Evolutionary conservation across 2,797 vertebrate species (phyloP).

Genomic region (Sebastes alutus): DNA sequence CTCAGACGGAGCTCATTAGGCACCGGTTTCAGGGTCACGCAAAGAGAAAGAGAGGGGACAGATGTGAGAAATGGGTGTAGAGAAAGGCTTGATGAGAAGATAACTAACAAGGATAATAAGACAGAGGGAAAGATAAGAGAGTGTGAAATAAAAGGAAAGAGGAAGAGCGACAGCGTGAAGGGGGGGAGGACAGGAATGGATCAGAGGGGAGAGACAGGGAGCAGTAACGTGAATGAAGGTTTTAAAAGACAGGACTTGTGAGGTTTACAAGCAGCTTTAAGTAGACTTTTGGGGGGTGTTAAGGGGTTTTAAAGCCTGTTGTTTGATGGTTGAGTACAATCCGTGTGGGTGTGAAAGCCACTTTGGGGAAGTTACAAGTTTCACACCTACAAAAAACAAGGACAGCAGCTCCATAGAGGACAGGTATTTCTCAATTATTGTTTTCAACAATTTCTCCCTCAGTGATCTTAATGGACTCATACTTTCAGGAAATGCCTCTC

Average conservation of each 20-base stretch:
- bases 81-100: slow-evolving; percentile 42
- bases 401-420: neutral
- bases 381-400: neutral
- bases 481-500: neutral
- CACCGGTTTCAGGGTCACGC: slow-evolving; percentile 46
- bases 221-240: neutral
- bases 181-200: neutral
- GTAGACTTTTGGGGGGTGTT: slow-evolving; percentile 27
- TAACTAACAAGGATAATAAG: slow-evolving; percentile 42
- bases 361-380: slow-evolving; percentile 10
- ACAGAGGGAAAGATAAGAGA: slow-evolving; percentile 10
- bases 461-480: neutral
- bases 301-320: slow-evolving; percentile 36
- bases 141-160: slow-evolving; percentile 4
- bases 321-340: slow-evolving; percentile 31
- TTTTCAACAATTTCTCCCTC: neutral
- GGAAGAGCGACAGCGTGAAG: neutral
- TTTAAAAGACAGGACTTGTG: slow-evolving; percentile 31
- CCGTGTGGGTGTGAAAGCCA: slow-evolving; percentile 23
- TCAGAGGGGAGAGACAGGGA: neutral
- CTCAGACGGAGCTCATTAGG: slow-evolving; percentile 42
- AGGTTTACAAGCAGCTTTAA: slow-evolving; percentile 41
- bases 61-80: slow-evolving; percentile 27
- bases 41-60: slow-evolving; percentile 22
- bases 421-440: neutral